Evolutionary conservation across 2,113 vertebrate species (phyloP).

Genomic region (Mus musculus): DNA sequence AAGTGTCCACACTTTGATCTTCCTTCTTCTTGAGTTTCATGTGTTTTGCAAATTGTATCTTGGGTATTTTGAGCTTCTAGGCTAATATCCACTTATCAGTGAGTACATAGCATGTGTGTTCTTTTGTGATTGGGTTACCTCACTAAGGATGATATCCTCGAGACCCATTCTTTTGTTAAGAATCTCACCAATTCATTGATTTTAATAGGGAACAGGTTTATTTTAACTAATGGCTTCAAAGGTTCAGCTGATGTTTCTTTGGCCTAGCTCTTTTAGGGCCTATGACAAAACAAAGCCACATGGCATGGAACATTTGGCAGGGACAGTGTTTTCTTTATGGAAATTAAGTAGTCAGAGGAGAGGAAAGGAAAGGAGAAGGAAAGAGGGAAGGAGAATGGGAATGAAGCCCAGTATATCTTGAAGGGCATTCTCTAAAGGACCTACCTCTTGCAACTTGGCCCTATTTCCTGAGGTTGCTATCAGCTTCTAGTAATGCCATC

Average conservation of each 20-base stretch:
- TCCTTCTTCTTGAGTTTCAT: too few species aligned
- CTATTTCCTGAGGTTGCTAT: background rate
- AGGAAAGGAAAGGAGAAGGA: background rate
- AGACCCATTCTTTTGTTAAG: too few species aligned
- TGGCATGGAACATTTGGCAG: background rate
- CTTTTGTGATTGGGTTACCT: too few species aligned
- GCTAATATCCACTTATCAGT: too few species aligned
- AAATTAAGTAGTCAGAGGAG: background rate
- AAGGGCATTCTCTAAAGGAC: background rate
- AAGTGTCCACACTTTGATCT: too few species aligned
- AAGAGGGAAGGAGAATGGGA: background rate
- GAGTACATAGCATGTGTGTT: too few species aligned
- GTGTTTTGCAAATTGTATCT: too few species aligned
- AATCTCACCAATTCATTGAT: too few species aligned
- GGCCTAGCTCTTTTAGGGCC: background rate
- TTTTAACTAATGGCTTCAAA: background rate
- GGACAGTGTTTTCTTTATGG: background rate
- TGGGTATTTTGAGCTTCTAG: too few species aligned
- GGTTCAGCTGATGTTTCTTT: background rate
- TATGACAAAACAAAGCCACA: background rate
- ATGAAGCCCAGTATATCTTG: background rate
- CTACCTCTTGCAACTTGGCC: too few species aligned
- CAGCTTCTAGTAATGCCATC: too few species aligned
- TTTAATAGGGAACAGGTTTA: background rate
- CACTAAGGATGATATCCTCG: too few species aligned